phyloP scores from a whole-genome alignment of 2,888 invertebrate genomes.

The Bugula neritina region DNA sequence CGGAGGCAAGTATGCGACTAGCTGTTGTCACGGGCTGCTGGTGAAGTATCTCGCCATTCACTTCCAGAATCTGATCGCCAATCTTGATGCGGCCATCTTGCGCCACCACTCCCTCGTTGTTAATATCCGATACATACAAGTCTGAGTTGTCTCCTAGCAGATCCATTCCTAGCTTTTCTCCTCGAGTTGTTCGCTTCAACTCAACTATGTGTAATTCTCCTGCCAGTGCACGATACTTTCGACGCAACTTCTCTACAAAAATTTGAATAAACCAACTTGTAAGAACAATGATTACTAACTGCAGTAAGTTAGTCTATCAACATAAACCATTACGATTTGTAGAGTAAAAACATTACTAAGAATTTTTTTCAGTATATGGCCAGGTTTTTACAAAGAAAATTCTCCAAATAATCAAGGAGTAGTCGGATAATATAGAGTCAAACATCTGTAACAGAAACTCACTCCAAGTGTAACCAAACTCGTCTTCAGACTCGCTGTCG shows the following conservation, averaged over 20 bases:
- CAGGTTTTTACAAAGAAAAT: no score
- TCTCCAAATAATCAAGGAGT: no score
- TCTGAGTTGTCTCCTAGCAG: constrained; percentile 59
- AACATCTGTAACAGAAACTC: no score
- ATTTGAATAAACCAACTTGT: no score
- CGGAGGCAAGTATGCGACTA: constrained; percentile 5
- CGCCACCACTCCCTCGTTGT: constrained; percentile 76
- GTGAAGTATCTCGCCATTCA: constrained; percentile 46
- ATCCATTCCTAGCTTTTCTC: constrained; percentile 39
- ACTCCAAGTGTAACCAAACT: constrained; percentile 89
- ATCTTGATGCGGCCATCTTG: constrained; percentile 67
- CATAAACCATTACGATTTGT: no score
- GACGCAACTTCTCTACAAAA: constrained; percentile 77
- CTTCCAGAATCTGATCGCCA: constrained; percentile 92
- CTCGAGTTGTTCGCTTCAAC: constrained; percentile 65
- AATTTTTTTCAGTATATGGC: no score
- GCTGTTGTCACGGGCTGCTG: constrained; percentile 3
- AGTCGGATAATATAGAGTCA: no score
- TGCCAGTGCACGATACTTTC: constrained; percentile 77
- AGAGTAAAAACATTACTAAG: no score
- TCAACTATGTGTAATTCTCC: constrained; percentile 64
- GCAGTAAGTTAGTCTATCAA: no score
- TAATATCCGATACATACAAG: constrained; percentile 90
- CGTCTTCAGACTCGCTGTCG: constrained; percentile 71
- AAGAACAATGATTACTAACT: no score